These are phyloP conservation scores for Lasioglossum zephyrum DNA, from an alignment of 2,888 invertebrate species.

Conservation along the genomic window DNA sequence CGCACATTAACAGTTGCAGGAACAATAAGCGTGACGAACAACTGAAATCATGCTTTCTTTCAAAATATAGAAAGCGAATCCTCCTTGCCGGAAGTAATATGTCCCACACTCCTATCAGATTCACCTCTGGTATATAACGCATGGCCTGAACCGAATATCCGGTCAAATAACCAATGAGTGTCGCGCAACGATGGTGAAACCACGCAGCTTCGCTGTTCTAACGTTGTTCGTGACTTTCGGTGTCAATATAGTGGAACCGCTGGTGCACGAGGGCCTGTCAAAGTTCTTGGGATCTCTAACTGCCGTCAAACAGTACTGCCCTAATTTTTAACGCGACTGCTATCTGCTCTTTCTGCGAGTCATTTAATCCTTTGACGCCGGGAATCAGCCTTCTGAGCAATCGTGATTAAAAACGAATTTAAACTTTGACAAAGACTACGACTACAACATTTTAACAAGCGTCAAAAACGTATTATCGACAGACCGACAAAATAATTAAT, in stretches of 20 bases:
- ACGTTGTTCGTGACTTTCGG: conserved; percentile 39
- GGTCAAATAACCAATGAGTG: conserved; percentile 47
- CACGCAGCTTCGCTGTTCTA: conserved; percentile 28
- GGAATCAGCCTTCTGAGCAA: not conserved
- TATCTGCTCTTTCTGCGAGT: not conserved
- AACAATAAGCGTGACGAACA: not conserved
- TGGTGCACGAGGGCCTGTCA: conserved; percentile 68
- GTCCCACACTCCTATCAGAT: conserved; percentile 61
- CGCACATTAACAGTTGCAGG: not conserved
- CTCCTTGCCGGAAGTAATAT: conserved; percentile 28
- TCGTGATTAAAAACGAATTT: not conserved
- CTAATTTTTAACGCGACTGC: not conserved
- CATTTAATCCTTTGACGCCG: not conserved
- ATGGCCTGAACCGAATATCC: conserved; percentile 27
- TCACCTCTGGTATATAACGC: conserved; percentile 61
- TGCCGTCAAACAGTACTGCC: conserved; percentile 64
- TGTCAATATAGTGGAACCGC: conserved; percentile 46
- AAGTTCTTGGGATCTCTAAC: conserved; percentile 68
- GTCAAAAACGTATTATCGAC: not conserved
- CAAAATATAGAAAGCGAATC: conserved; percentile 20
- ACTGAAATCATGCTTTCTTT: conserved; percentile 19
- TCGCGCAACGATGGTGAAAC: conserved; percentile 64
- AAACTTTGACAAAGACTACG: not conserved
- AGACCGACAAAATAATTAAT: not conserved
- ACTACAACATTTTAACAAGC: not conserved